Percentiles rank a stretch among this genome's conserved stretches.
phyloP scores from a whole-genome alignment of 2,888 invertebrate species.

The Callosobruchus maculatus region DNA sequence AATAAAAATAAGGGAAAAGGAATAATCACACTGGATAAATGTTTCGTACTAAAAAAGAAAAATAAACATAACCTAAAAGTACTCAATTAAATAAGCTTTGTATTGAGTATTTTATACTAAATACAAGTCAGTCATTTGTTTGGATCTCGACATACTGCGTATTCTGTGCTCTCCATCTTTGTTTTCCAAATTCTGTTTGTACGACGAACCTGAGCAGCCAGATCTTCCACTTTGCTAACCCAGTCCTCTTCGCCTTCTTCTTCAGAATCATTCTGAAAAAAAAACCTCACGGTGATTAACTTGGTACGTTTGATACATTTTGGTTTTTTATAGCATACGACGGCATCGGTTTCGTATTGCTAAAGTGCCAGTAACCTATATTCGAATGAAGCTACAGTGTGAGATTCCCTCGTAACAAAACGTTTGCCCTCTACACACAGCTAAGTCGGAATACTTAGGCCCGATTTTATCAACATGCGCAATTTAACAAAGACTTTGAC shows the following conservation, averaged over 20 bases:
- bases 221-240: slow-evolving; percentile 31
- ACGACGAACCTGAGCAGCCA: slow-evolving; percentile 32
- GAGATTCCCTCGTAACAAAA: too few species aligned
- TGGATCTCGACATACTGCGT: slow-evolving; percentile 27
- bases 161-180: slow-evolving; percentile 25
- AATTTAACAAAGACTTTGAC: too few species aligned
- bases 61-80: not conserved
- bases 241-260: slow-evolving; percentile 33
- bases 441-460: too few species aligned
- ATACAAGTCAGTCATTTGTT: slow-evolving; percentile 19
- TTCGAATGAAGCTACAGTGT: too few species aligned
- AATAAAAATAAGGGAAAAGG: not conserved
- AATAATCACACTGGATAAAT: not conserved
- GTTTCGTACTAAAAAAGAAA: not conserved
- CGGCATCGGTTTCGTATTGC: too few species aligned
- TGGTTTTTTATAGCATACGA: too few species aligned
- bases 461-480: too few species aligned
- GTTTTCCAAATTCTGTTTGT: slow-evolving; percentile 34
- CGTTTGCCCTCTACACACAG: too few species aligned
- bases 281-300: not conserved
- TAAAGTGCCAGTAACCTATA: too few species aligned
- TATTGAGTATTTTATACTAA: not conserved
- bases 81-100: not conserved
- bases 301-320: too few species aligned
- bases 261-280: slow-evolving; percentile 28